Base-by-base conservation (phyloP, 2,113 vertebrate species). In the Xerus inauris region DNA sequence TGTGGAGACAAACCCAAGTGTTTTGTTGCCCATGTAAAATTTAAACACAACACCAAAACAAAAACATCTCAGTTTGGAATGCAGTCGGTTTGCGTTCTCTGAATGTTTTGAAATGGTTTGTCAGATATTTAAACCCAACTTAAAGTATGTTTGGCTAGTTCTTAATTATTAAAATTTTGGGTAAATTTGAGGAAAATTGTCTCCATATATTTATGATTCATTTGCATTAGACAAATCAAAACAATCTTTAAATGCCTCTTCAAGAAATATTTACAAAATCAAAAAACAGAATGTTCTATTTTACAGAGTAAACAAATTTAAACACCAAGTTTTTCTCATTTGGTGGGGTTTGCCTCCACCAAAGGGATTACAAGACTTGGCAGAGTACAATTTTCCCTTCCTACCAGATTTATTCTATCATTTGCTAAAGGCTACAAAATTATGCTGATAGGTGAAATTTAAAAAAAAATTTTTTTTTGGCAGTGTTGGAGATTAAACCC, bases 111-210 rank as follows among this genome's bases (percentile, higher is more conserved):
- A 97, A 94, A 94, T 89, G 67, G 72, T 83, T 95, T 91, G 49
- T 69, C 28, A 35, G 38, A 35, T 65, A 93, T 80, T 92, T 94
- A 95, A 96, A 94, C 45, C 62, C 26, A 92, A 85, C 10, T 40
- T 62, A 77, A 81, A 88, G 45, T 87, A 64, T 62, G 35, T 91
- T 85, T 95, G 47, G 17, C 38, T 92, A 73, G 11, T 85, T 71
- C 62, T 96, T 89, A 94, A 91, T 87, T 96, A 95, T 95, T 96
- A 95, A 97, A 96, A 94, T 90, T 95, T 81, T 5, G 51, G 51
- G 40, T 84, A 87, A 51, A 92, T 80, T 67, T 92, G 62, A 95
- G 38, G 77, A 77, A 95, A 84, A 84, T 88, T 73, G 49, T 81
- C 92, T 57, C 42, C 77, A 65, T 89, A 32, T 75, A 94, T 77